Evolutionary conservation across 2,113 vertebrate species (phyloP), one percentile per base, ranked within the genome.

Genomic region (Hystrix cristata): DNA sequence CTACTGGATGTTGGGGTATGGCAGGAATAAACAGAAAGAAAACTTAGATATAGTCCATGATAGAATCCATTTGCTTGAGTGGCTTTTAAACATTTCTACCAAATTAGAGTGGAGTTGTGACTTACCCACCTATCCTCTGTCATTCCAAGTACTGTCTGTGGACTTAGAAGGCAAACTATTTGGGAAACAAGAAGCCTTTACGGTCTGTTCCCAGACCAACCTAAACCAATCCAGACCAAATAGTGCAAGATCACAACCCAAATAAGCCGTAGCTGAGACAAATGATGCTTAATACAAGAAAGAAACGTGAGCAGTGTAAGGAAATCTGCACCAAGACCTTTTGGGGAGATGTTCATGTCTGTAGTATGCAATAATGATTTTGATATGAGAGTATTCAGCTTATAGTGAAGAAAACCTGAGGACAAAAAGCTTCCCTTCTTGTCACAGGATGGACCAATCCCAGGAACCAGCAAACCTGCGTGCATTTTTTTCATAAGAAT

Each of bases 111-210:
- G 23, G 53, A 78, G 38, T 53, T 79, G n/a, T 27, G 79, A 71
- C 48, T 94, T 90, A 31, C 12, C 34, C 89, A 74, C 4, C 38
- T 46, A 4, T 29, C 19, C 48, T 92, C 46, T 67, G 10, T 46
- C 65, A 55, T 86, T 94, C 82, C 60, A 88, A 29, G 13, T 82
- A 53, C 38, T 38, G 38, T 38, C 38, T 16, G 16, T 69, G 12
- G 18, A 64, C 29, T 38, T 43, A 87, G 10, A 97, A 97, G 31
- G 27, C 87, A 85, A 89, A 79, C 3, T 6, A 84, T 31, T 83
- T 83, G 15, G 31, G 81, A 71, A 82, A 87, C 7, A 92, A 60
- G 5, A 57, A 69, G n/a, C 38, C 38, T 38, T 38, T 38, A 64
- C 3, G 38, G 14, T 60, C 51, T 88, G 5, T 79, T 90, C 27